Percentiles rank a stretch among this genome's conserved stretches.
phyloP scores from a whole-genome alignment of 2,113 vertebrate genomes.

The Anolis sagrei region DNA sequence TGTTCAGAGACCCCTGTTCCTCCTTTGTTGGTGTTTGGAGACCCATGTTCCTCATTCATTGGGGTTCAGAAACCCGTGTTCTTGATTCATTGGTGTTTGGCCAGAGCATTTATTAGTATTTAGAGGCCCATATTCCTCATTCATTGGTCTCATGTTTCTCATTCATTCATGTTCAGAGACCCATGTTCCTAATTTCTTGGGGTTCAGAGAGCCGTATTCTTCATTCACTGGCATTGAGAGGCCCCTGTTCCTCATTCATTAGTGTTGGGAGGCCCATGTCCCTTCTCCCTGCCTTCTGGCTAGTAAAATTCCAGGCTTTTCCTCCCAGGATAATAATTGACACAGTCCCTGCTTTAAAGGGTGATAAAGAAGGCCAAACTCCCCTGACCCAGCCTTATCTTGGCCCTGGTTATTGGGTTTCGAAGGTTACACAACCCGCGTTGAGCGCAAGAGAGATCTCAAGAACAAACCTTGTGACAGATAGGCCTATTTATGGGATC shows the following conservation, averaged over 20 bases:
- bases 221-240: not conserved
- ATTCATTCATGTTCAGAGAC: too few relatives aligned
- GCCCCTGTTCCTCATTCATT: not conserved
- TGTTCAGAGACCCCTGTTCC: too few relatives aligned
- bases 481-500: slow-evolving; percentile 7
- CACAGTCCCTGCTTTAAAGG: not conserved
- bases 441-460: slow-evolving; percentile 37
- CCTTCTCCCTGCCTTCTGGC: not conserved
- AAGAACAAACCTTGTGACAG: slow-evolving; percentile 13
- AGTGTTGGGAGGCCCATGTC: not conserved
- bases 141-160: too few relatives aligned
- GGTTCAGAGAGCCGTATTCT: too few relatives aligned
- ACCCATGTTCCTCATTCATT: too few relatives aligned
- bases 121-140: too few relatives aligned
- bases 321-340: not conserved
- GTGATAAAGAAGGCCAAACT: slow-evolving; percentile 45
- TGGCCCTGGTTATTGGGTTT: not conserved
- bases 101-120: too few relatives aligned
- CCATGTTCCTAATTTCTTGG: too few relatives aligned
- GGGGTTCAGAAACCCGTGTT: too few relatives aligned
- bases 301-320: not conserved
- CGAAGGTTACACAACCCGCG: slow-evolving; percentile 41
- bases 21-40: too few relatives aligned
- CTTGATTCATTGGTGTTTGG: too few relatives aligned
- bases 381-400: slow-evolving; percentile 53